Base-by-base conservation (phyloP, 2,797 vertebrate genomes). In the Sylvilagus floridanus region DNA sequence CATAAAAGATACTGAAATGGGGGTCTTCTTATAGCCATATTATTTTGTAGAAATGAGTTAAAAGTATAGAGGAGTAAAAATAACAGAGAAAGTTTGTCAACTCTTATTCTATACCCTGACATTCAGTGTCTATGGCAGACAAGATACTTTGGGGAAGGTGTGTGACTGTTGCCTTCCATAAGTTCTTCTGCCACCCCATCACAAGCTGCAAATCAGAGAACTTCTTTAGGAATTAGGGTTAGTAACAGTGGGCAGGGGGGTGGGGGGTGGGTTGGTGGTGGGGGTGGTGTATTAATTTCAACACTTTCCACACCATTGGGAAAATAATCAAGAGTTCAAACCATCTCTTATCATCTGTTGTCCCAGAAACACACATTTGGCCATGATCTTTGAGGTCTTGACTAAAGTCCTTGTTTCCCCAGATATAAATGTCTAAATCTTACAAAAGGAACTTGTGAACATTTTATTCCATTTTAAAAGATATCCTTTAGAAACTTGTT, bases 381-480 rank as follows among this genome's bases (percentile, higher is more conserved):
- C 28, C 32, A 84, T 78, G 65, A 88, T 76, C 12, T 79, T 52
- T 71, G 83, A 78, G 35, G 85, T 76, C 90, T 77, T 93, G 37
- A 88, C 37, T 81, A 35, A 92, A 83, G 42, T 83, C 7, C 37
- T 83, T 96, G 60, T 86, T 37, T 91, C 68, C 22, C 28, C n/a
- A 94, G 60, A 95, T 92, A 79, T 50, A 92, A 95, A 92, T 85
- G 91, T 63, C 90, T 93, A 93, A 95, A 85, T 5, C 62, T 94
- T 84, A 69, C 57, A 88, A 93, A 78, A 93, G 57, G 16, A 96
- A 94, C 17, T 7, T 88, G 79, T 89, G 52, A 92, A 95, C n/a
- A 94, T 84, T 90, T 93, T 89, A 91, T 95, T 86, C 57, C 71
- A 92, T 92, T 96, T 89, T 63, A 93, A 93, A 96, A 95, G 77